Base-by-base conservation (phyloP, 64 coral and sea anemone species). In the Dendrophyllia cribrosa region DNA sequence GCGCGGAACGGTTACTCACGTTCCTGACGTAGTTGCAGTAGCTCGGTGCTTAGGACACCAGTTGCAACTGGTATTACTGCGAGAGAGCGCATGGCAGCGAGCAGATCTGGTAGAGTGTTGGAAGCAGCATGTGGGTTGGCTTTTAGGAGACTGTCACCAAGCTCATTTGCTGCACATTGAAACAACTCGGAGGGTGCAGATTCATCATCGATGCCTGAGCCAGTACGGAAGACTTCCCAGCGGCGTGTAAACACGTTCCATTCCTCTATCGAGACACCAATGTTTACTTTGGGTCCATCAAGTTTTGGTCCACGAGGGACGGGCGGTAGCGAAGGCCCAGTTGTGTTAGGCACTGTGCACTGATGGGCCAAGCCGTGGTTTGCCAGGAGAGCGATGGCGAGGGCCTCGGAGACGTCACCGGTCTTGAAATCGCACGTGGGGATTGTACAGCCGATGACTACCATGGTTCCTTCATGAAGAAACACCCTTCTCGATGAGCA, bases 171-270 rank as follows among this genome's bases (percentile, higher is more conserved):
- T 44, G 93, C 87, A 20, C 93, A 95, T 47, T 90, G 87, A 19
- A 90, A 95, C 59, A 86, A 20, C 43, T 90, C 87, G 59, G 72
- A 89, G 49, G 93, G 78, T 6, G 87, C 88, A 13, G 60, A 77
- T 12, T 26, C 44, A 21, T 84, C 80, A n/a, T 85, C 80, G 15
- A 95, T 90, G 59, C 93, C 93, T 16, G 80, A 90, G 3, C 87
- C 87, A 5, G 87, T 77, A 55, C 78, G n/a, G 58, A 95, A 95
- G 3, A 95, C 87, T 52, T 95, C 71, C 93, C 93, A 90, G 58
- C 87, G 88, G 53, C 79, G 71, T 17, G 68, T 70, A 51, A 95
- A 95, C 9, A 95, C 79, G 53, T 95, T 95, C 81, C 88, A 90
- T 78, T 86, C 80, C 19, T 90, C 80, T 12, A 9, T 90, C 6